phyloP scores from a whole-genome alignment of 2,113 vertebrate species.

The Seriola dumerili region DNA sequence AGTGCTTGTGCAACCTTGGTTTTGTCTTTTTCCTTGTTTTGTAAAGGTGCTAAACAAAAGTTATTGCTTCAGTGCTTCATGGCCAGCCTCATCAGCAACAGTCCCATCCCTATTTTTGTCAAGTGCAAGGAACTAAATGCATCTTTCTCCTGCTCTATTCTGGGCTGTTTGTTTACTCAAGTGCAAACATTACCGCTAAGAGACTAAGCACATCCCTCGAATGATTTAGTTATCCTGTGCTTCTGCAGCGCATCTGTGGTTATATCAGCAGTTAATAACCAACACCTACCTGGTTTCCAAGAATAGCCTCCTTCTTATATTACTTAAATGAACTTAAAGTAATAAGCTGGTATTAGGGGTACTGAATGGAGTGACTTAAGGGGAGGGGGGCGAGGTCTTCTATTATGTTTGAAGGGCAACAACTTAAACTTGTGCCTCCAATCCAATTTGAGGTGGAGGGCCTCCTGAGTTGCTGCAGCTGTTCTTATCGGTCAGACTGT shows the following conservation, averaged over 20 bases:
- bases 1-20: not conserved
- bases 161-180: constrained; percentile 47
- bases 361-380: constrained; percentile 52
- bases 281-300: constrained; percentile 42
- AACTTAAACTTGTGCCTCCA: constrained; percentile 62
- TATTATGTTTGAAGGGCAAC: constrained; percentile 56
- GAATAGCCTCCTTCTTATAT: constrained; percentile 58
- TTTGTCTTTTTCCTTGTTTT: constrained; percentile 23
- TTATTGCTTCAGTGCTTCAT: constrained; percentile 20
- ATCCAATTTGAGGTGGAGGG: constrained; percentile 63
- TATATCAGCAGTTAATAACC: constrained; percentile 37
- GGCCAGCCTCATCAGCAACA: not conserved
- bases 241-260: constrained; percentile 19
- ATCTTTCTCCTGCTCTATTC: constrained; percentile 47
- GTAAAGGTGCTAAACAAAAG: constrained; percentile 30
- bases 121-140: constrained; percentile 27
- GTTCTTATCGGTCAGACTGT: constrained; percentile 15
- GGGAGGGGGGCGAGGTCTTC: constrained; percentile 8
- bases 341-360: constrained; percentile 72
- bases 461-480: constrained; percentile 17
- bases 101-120: not conserved
- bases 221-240: constrained; percentile 20
- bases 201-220: constrained; percentile 28
- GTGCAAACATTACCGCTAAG: constrained; percentile 8
- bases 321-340: constrained; percentile 68